These are phyloP conservation scores for Hydriomena furcata DNA, from an alignment of 2,888 invertebrate species.

Conservation along the genomic window DNA sequence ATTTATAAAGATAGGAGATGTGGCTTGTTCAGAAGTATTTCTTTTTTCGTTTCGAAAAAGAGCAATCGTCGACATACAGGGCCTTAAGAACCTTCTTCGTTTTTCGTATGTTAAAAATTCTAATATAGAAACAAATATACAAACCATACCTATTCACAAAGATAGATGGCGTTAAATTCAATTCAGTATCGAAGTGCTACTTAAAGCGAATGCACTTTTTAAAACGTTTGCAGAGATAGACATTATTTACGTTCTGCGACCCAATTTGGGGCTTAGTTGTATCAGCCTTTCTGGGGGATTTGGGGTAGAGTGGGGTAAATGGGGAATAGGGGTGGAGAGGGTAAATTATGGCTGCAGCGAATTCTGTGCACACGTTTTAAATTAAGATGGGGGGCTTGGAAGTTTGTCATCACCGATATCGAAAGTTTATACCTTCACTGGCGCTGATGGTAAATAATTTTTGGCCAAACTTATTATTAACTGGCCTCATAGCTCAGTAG, in stretches of 20 bases:
- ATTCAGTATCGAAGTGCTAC: conserved; percentile 26
- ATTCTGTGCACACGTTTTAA: background rate
- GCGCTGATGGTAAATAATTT: too few relatives aligned
- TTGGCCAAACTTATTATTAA: too few relatives aligned
- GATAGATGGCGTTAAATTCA: too few relatives aligned
- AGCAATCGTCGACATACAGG: too few relatives aligned
- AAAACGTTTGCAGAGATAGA: conserved; percentile 28
- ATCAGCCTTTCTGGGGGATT: conserved; percentile 15
- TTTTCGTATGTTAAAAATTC: too few relatives aligned
- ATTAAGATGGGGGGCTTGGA: background rate
- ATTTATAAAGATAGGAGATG: too few relatives aligned
- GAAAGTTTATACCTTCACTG: too few relatives aligned
- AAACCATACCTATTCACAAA: conserved; percentile 7
- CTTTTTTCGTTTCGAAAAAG: too few relatives aligned
- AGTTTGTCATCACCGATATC: background rate
- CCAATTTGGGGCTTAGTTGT: conserved; percentile 30
- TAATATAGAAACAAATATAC: too few relatives aligned
- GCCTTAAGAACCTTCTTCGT: too few relatives aligned
- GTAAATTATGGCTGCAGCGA: conserved; percentile 4
- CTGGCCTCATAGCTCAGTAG: too few relatives aligned
- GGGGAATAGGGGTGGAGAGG: background rate
- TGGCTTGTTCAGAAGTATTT: too few relatives aligned
- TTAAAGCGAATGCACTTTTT: conserved; percentile 31
- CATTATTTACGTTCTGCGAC: conserved; percentile 33
- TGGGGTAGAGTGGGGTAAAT: background rate